Conservation (phyloP, 2,797 vertebrate species). For the Sebastes aleutianus region DNA sequence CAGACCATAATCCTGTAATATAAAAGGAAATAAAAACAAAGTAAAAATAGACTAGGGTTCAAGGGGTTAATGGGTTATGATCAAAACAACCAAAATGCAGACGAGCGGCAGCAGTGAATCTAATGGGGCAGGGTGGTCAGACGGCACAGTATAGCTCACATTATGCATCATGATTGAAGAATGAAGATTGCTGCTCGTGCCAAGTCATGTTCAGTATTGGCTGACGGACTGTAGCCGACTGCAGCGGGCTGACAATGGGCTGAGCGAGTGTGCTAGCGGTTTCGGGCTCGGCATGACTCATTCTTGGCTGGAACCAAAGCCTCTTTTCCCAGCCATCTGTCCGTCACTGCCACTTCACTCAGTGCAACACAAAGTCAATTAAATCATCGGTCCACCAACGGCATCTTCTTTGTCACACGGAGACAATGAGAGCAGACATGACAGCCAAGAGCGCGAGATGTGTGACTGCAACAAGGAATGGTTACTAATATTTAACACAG, state of each 20-base stretch:
- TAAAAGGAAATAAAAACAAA: background rate
- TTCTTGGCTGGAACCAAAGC: constrained; percentile 59
- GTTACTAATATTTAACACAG: constrained; percentile 27
- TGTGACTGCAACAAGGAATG: constrained; percentile 20
- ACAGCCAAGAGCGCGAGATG: constrained; percentile 42
- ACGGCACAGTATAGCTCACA: constrained; percentile 6
- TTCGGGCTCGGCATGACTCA: constrained; percentile 60
- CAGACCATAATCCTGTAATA: background rate
- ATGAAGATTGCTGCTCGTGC: constrained; percentile 28
- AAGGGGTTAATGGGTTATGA: background rate
- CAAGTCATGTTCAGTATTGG: constrained; percentile 54
- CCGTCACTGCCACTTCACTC: constrained; percentile 69
- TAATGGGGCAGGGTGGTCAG: constrained; percentile 11
- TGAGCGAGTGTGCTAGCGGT: constrained; percentile 51
- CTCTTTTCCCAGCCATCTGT: constrained; percentile 66
- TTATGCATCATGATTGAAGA: constrained; percentile 38
- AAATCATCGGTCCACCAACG: constrained; percentile 51
- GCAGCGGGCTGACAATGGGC: constrained; percentile 60
- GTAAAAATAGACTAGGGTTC: background rate
- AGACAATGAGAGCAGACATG: constrained; percentile 51
- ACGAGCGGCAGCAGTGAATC: background rate
- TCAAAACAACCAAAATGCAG: background rate
- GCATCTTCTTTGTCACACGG: constrained; percentile 35
- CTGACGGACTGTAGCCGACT: constrained; percentile 45
- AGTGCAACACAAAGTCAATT: constrained; percentile 63